Conservation (phyloP, 2,797 vertebrate genomes). For the Halcyon leucocephala region DNA sequence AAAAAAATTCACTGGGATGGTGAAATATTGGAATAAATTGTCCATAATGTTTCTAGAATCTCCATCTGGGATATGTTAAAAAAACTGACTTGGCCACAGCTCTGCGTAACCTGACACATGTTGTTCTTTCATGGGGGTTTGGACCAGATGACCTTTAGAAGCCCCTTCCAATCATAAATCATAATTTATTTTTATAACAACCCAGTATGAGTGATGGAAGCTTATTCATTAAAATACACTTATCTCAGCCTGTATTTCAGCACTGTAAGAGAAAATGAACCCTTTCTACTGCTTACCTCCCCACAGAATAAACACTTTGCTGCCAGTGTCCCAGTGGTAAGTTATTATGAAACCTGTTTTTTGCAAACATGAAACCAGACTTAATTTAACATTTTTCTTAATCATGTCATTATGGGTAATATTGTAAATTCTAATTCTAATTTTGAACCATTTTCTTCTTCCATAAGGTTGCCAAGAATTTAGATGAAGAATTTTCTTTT, state of each 20-base stretch:
- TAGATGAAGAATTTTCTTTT: neutral
- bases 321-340: neutral
- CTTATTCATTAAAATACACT: neutral
- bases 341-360: neutral
- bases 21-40: neutral
- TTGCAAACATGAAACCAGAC: neutral
- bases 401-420: neutral
- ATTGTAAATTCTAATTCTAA: neutral
- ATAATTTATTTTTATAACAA: neutral
- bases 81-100: neutral
- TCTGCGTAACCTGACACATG: neutral
- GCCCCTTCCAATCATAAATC: neutral
- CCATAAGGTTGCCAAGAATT: neutral
- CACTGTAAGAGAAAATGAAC: neutral
- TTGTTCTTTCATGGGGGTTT: neutral
- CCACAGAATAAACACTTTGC: neutral
- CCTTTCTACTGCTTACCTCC: neutral
- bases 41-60: neutral
- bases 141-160: neutral
- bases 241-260: neutral
- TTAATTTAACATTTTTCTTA: neutral
- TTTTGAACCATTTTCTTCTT: neutral
- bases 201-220: neutral
- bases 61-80: neutral
- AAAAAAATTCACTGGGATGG: neutral